A percentile compares a stretch with the other conserved stretches of the same genome.
These are phyloP conservation scores for Odontomachus brunneus DNA, from an alignment of 1,140 invertebrate genomes.

Conservation along the genomic window DNA sequence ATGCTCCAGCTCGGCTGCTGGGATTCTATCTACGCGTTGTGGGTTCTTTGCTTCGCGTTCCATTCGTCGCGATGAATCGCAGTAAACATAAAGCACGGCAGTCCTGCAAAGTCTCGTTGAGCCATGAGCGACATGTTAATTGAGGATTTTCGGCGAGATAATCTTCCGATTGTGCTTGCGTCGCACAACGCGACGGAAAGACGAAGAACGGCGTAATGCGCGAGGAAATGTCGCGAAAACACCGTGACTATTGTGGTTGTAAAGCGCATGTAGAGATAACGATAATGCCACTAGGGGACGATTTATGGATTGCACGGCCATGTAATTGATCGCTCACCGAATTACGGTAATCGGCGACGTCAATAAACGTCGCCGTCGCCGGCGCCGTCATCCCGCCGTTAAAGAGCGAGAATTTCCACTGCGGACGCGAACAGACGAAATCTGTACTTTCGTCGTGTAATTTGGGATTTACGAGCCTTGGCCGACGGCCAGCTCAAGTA, in stretches of 20 bases:
- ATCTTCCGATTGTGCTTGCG: too few relatives aligned
- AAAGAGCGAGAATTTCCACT: constrained; percentile 39
- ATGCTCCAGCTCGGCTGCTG: neutral
- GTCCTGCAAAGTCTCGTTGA: neutral
- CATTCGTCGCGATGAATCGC: neutral
- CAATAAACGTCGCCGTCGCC: neutral
- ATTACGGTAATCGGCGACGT: constrained; percentile 27
- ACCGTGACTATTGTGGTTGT: neutral
- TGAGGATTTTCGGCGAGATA: too few relatives aligned
- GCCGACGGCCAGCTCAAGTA: constrained; percentile 60
- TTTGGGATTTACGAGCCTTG: constrained; percentile 78
- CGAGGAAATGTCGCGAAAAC: neutral
- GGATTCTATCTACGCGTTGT: too few relatives aligned
- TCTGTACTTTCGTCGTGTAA: constrained; percentile 77
- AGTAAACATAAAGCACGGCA: neutral
- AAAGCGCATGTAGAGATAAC: neutral
- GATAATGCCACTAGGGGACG: neutral
- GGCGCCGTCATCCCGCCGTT: constrained; percentile 1
- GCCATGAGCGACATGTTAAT: too few relatives aligned
- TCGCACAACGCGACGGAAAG: too few relatives aligned
- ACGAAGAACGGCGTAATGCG: neutral
- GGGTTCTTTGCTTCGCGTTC: too few relatives aligned
- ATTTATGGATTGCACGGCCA: neutral
- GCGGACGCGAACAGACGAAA: constrained; percentile 62
- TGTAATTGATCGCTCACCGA: constrained; percentile 8